A percentile compares a stretch with the other conserved stretches of the same genome.
phyloP scores from a whole-genome alignment of 2,797 vertebrate species.

The Trachops cirrhosus region DNA sequence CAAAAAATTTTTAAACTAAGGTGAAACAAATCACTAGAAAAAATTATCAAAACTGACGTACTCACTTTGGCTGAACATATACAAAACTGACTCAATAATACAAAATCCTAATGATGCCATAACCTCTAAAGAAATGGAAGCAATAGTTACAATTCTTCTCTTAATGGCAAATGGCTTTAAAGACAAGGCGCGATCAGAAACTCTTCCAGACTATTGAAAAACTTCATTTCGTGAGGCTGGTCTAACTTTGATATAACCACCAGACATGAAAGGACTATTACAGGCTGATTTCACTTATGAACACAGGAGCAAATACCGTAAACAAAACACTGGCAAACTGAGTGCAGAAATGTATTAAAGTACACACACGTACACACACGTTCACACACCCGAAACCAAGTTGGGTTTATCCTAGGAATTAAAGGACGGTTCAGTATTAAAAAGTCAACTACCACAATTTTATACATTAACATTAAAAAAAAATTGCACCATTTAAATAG shows the following conservation, averaged over 20 bases:
- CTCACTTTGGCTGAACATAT: background rate
- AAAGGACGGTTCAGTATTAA: background rate
- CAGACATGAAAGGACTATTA: background rate
- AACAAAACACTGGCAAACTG: background rate
- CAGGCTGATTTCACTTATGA: background rate
- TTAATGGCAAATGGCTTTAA: background rate
- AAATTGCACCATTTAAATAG: background rate
- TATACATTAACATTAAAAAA: conserved; percentile 24
- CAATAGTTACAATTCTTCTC: background rate
- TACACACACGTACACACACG: background rate
- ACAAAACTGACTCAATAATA: background rate
- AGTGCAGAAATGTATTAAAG: background rate
- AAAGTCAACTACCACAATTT: background rate
- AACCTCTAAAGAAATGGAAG: background rate
- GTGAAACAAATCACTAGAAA: background rate
- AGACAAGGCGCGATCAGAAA: background rate
- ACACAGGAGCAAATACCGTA: background rate
- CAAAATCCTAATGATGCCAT: background rate
- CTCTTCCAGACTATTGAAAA: background rate
- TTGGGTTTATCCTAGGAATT: background rate
- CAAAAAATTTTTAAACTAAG: background rate
- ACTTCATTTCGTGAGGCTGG: background rate
- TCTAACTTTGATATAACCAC: background rate
- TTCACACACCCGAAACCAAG: background rate
- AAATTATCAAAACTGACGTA: background rate